Base-by-base conservation (phyloP, 2,113 vertebrate genomes). In the Vanacampus margaritifer region DNA sequence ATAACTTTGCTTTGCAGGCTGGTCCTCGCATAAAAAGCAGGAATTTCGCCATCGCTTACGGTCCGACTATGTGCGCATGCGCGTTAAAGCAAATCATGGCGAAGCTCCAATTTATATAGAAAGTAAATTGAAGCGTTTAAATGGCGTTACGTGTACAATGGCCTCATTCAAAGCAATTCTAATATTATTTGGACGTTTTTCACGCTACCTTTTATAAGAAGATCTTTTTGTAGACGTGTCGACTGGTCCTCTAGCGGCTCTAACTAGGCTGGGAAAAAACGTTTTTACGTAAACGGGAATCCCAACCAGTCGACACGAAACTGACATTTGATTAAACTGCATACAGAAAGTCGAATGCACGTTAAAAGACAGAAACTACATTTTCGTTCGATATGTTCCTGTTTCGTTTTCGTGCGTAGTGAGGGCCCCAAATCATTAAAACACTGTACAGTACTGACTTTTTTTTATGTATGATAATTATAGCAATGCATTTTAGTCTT, bases 11-110 rank as follows among this genome's bases (percentile, higher is more conserved):
- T 79, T 71, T 73, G 68, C 74, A 76, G 72, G 73, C 74, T 64
- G 75, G 16, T 50, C 46, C 70, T 79, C 74, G 84, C 66, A 72
- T 63, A 80, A 83, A 84, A 84, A 58, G 74, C 70, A 84, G 83
- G 82, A 89, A 88, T 86, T 81, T 90, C 77, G 79, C 81, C 86
- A 87, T 89, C 76, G 78, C 80, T 80, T 71, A 51, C 26, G 67
- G 45, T 68, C 48, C 8, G 45, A 65, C 62, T 78, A 24, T 62
- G 16, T 54, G 84, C 88, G 86, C 88, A 90, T 89, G 88, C 87
- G 87, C 14, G 35, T 5, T 62, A 21, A 26, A 4, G 75, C 58
- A 62, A 80, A 64, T 63, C 65, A 76, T 66, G 73, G 70, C 73
- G 72, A 73, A 68, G 81, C 69, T 69, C 68, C 65, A 84, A 79